Percentiles rank a stretch among this genome's conserved stretches.
phyloP scores from a whole-genome alignment of 2,113 vertebrate genomes.

The Sporophila hypoxantha region DNA sequence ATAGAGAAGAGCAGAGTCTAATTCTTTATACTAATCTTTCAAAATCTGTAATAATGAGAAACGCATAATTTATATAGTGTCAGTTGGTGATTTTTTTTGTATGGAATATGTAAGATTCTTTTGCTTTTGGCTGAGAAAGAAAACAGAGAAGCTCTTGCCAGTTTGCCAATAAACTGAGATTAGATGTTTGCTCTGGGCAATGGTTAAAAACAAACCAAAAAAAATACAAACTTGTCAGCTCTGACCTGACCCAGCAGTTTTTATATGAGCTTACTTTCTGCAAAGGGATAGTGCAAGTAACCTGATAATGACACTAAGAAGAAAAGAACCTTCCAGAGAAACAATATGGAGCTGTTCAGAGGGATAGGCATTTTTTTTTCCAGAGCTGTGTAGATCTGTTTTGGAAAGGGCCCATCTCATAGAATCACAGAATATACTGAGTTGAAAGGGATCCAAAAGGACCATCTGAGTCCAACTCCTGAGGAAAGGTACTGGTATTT shows the following conservation, averaged over 20 bases:
- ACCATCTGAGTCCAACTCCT: not conserved
- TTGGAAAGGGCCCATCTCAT: not conserved
- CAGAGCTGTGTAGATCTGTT: not conserved
- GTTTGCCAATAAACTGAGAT: not conserved
- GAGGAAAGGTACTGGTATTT: not conserved
- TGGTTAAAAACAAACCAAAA: not conserved
- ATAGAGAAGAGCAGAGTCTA: not conserved
- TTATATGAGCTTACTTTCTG: not conserved
- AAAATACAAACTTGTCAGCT: not conserved
- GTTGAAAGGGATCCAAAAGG: not conserved
- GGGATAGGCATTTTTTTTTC: not conserved
- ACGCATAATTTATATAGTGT: not conserved
- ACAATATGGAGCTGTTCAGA: not conserved
- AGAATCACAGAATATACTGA: not conserved
- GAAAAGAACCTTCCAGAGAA: not conserved
- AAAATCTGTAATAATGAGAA: not conserved
- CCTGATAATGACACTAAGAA: not conserved
- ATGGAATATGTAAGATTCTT: not conserved
- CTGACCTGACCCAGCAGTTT: not conserved
- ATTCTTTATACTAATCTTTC: conserved; percentile 11
- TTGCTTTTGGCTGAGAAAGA: not conserved
- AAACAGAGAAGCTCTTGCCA: not conserved
- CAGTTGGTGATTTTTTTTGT: not conserved
- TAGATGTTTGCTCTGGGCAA: not conserved
- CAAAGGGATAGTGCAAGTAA: not conserved